A percentile compares a stretch with the other conserved stretches of the same genome.
Conservation (phyloP, 2,797 vertebrate species). For the Setipinna tenuifilis region DNA sequence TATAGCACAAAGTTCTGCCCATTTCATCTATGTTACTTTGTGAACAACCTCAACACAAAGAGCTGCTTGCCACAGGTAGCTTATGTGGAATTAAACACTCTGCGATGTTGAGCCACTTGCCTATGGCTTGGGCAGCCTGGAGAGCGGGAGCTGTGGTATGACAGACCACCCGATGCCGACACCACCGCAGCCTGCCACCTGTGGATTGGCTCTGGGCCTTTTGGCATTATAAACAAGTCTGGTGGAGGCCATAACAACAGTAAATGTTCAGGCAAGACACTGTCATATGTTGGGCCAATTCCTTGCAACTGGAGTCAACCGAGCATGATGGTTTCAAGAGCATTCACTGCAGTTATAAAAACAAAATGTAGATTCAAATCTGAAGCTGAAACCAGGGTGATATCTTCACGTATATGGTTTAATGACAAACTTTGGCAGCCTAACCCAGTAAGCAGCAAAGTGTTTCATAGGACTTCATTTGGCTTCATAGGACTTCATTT, state of each 20-base stretch:
- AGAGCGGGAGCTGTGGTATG: not conserved
- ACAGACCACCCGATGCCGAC: not conserved
- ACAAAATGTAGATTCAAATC: not conserved
- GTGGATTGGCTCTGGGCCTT: not conserved
- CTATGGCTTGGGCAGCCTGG: not conserved
- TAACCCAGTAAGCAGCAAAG: no score
- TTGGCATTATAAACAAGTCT: not conserved
- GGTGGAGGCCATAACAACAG: not conserved
- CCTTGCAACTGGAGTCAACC: not conserved
- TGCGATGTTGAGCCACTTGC: not conserved
- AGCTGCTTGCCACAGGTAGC: not conserved
- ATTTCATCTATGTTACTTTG: not conserved
- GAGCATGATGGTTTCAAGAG: not conserved
- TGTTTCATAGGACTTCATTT: no score
- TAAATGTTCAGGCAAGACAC: not conserved
- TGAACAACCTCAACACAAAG: not conserved
- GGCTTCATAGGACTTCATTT: no score
- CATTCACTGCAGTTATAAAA: not conserved
- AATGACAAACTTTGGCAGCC: no score
- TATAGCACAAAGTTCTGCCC: no score
- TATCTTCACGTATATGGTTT: no score
- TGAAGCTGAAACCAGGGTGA: no score
- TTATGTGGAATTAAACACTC: not conserved
- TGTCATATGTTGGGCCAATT: no score
- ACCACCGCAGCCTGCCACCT: not conserved